phyloP scores from a whole-genome alignment of 2,113 vertebrate genomes.

The Percopsis transmontana region DNA sequence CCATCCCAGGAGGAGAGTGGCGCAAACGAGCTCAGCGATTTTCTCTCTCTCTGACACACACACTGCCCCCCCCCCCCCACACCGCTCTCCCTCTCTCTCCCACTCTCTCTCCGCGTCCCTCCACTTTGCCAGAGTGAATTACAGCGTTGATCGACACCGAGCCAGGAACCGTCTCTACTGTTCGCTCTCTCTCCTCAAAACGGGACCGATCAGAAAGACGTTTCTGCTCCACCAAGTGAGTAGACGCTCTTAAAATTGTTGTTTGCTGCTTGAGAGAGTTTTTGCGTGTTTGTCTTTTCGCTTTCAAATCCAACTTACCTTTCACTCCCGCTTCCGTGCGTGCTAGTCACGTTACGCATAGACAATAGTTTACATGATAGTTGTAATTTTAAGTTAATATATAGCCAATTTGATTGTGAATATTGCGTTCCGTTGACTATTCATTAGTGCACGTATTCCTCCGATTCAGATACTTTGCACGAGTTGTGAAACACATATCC shows the following conservation, averaged over 20 bases:
- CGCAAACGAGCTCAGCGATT: slow-evolving; percentile 43
- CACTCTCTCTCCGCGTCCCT: slow-evolving; percentile 11
- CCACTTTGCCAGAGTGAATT: slow-evolving; percentile 52
- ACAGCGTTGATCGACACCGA: slow-evolving; percentile 49
- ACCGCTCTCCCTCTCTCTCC: background rate
- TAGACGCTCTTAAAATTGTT: slow-evolving; percentile 3
- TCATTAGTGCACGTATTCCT: too few species aligned
- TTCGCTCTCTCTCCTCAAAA: slow-evolving; percentile 30
- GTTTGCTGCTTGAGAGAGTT: background rate
- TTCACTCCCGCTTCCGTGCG: background rate
- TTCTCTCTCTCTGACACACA: slow-evolving; percentile 20
- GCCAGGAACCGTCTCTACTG: slow-evolving; percentile 47
- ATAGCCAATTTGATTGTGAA: too few species aligned
- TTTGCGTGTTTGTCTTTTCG: background rate
- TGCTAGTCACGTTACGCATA: background rate
- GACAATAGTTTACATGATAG: too few species aligned
- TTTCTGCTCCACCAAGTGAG: slow-evolving; percentile 54
- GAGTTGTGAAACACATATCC: too few species aligned
- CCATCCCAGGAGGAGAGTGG: slow-evolving; percentile 66
- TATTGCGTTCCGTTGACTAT: too few species aligned
- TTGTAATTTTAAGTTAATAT: too few species aligned
- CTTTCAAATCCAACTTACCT: slow-evolving; percentile 20
- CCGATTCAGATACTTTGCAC: too few species aligned
- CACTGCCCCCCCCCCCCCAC: background rate
- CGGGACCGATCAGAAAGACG: slow-evolving; percentile 39